A percentile compares a stretch with the other conserved stretches of the same genome.
Evolutionary conservation across 2,888 invertebrate species (phyloP).

Genomic region (Nudaria mundana): DNA sequence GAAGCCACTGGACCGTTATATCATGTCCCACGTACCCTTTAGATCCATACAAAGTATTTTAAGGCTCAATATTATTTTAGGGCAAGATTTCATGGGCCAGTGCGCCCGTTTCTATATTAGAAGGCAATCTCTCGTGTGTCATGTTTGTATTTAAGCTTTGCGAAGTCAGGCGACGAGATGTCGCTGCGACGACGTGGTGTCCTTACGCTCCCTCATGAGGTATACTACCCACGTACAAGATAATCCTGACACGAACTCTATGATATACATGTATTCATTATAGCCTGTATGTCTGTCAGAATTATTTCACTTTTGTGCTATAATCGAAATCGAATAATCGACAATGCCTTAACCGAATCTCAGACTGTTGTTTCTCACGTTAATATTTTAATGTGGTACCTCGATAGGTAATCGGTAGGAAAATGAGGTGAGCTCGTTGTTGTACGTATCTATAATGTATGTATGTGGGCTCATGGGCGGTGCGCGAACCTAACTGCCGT

Average conservation of each 20-base stretch:
- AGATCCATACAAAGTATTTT: background rate
- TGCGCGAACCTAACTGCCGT: slow-evolving; percentile 45
- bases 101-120: slow-evolving; percentile 3
- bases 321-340: too few relatives aligned
- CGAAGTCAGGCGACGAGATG: background rate
- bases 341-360: background rate
- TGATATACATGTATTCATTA: slow-evolving; percentile 9
- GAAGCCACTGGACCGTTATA: background rate
- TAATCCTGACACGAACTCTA: slow-evolving; percentile 29
- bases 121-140: background rate
- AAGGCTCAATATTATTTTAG: background rate
- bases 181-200: background rate
- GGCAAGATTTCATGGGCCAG: background rate
- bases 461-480: slow-evolving; percentile 15
- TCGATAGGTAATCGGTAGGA: background rate
- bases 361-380: background rate
- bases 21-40: background rate
- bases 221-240: slow-evolving; percentile 24
- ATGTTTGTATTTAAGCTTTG: slow-evolving; percentile 2
- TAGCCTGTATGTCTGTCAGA: slow-evolving; percentile 17
- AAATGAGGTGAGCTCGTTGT: background rate
- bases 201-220: background rate
- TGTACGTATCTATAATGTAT: slow-evolving; percentile 1
- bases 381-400: background rate
- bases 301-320: too few relatives aligned